Percentiles rank a stretch among this genome's conserved stretches.
Evolutionary conservation across 2,888 invertebrate species (phyloP).

Genomic region (Shargacucullia verbasci): DNA sequence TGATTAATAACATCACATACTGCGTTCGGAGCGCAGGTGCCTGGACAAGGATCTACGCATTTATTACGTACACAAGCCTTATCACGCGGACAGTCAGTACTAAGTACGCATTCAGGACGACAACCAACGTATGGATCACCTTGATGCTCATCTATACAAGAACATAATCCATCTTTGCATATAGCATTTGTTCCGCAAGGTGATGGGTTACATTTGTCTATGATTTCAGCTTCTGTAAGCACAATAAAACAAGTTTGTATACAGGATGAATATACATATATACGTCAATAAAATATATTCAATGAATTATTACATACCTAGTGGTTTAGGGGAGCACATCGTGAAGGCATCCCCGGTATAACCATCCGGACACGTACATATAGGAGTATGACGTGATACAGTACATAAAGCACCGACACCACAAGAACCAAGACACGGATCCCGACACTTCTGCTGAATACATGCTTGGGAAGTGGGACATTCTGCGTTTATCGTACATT

Average conservation of each 20-base stretch:
- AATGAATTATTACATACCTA: conserved; percentile 62
- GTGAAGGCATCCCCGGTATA: conserved; percentile 91
- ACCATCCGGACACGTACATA: conserved; percentile 92
- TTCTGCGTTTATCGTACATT: conserved; percentile 92
- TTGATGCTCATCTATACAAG: conserved; percentile 90
- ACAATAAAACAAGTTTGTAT: neutral
- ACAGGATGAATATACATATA: neutral
- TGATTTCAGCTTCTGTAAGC: conserved; percentile 66
- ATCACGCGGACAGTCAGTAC: conserved; percentile 90
- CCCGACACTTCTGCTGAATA: conserved; percentile 91
- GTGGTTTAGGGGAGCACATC: conserved; percentile 82
- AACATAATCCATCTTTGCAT: conserved; percentile 89
- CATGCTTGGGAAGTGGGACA: conserved; percentile 92
- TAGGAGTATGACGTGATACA: conserved; percentile 92
- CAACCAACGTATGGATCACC: conserved; percentile 92
- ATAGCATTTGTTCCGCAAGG: conserved; percentile 91
- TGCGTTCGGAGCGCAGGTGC: conserved; percentile 92
- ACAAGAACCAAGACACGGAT: conserved; percentile 93
- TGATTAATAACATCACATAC: conserved; percentile 93
- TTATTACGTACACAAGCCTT: conserved; percentile 91
- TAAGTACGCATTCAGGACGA: conserved; percentile 92
- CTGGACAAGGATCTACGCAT: conserved; percentile 92
- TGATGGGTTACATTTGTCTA: conserved; percentile 89
- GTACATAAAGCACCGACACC: conserved; percentile 90
- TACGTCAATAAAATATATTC: neutral